Base-by-base conservation (phyloP, 2,888 invertebrate species). In the Erynnis tages region DNA sequence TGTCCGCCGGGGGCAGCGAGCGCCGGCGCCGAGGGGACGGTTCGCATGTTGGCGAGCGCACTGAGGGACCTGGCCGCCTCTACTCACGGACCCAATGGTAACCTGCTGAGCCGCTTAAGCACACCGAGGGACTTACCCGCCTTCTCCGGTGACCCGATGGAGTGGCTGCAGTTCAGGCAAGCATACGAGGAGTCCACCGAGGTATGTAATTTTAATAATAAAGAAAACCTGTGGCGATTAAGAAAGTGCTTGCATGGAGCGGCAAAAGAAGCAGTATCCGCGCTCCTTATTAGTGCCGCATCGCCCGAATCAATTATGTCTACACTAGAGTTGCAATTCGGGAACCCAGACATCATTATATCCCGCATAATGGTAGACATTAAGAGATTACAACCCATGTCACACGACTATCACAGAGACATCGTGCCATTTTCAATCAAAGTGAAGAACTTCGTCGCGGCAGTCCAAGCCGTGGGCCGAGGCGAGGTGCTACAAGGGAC, bases 151-250 rank as follows among this genome's bases (percentile, higher is more conserved):
- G 27, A 41, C 16, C 41, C 25, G 1, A 41, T 41, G 41, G 41
- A 41, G 11, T 41, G 41, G 41, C 5, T 41, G 8, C 27, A 41
- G 10, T 41, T 41, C 10, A 27, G 27, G 10, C 27, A 27, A 14
- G 27, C 16, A 8, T 41, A 16, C 10, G 27, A 41, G 1, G 41
- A 41, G 5, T 41, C 41, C 4, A 27, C 25, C 0, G 14, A 41
- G 16, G 14, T 41, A 1, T 41, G 41, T 27, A 16, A 27, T 2
- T 41, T 41, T 25, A 27, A 8, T 4, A 50, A 55, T n/a, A 52
- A 46, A 7, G 65, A 66, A 49, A 66, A 64, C 17, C 3, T 64
- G 4, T 62, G 62, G 62, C 32, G 66, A 0, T 14, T 65, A 16
- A 25, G 63, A n/a, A 64, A 57, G 27, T 60, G 62, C 40, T 55